A percentile compares a stretch with the other conserved stretches of the same genome.
phyloP scores from a whole-genome alignment of 2,113 vertebrate genomes.

The Lepisosteus osseus region DNA sequence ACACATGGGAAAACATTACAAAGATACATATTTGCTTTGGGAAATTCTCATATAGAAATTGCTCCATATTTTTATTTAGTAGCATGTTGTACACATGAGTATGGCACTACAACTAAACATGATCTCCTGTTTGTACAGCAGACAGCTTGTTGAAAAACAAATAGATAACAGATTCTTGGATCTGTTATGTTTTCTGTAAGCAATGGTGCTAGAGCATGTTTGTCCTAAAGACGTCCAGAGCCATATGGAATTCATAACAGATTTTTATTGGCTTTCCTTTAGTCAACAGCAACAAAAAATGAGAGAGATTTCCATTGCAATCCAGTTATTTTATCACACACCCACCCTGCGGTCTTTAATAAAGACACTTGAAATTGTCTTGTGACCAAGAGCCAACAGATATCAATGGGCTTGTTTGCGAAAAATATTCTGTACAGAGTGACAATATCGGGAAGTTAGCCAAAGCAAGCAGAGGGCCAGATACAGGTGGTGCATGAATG shows the following conservation, averaged over 20 bases:
- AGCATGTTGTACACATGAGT: too few species aligned
- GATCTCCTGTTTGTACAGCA: too few species aligned
- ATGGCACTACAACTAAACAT: too few species aligned
- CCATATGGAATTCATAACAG: not conserved
- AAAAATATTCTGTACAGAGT: not conserved
- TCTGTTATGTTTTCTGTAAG: too few species aligned
- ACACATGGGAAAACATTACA: too few species aligned
- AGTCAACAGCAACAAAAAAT: not conserved
- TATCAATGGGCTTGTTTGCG: not conserved
- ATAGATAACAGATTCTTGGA: conserved; percentile 14
- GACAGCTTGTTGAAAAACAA: too few species aligned
- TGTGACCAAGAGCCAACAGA: too few species aligned
- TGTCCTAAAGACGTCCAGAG: too few species aligned
- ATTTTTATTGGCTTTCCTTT: conserved; percentile 2
- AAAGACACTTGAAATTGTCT: not conserved
- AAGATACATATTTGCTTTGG: too few species aligned
- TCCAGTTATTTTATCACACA: conserved; percentile 1
- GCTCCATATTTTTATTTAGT: too few species aligned
- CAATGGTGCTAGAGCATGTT: too few species aligned
- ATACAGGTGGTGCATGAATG: not conserved
- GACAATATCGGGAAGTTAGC: not conserved
- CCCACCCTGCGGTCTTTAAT: not conserved
- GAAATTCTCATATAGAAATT: too few species aligned
- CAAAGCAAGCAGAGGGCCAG: not conserved
- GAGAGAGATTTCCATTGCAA: not conserved